A percentile compares a stretch with the other conserved stretches of the same genome.
Evolutionary conservation across 2,113 vertebrate genomes (phyloP).

Genomic region (Alectura lathami): DNA sequence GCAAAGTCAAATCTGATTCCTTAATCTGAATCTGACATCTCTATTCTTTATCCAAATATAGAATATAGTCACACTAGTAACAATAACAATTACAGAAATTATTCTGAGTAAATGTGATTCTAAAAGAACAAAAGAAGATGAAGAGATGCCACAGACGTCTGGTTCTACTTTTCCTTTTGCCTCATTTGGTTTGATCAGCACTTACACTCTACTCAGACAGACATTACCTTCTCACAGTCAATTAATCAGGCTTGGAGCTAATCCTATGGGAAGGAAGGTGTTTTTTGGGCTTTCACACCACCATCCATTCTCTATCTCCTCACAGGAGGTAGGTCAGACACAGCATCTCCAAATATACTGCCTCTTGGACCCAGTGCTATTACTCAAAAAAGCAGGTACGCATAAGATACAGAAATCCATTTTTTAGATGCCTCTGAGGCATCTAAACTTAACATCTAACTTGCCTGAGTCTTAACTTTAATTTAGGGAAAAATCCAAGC

Average conservation of each 20-base stretch:
- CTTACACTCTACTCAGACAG: constrained; percentile 18
- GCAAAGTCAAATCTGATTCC: neutral
- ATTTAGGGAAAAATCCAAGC: neutral
- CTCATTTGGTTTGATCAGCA: constrained; percentile 33
- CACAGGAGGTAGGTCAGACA: neutral
- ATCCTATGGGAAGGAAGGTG: neutral
- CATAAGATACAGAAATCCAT: neutral
- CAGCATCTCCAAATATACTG: neutral
- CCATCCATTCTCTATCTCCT: neutral
- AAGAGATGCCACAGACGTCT: constrained; percentile 1
- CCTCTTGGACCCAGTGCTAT: neutral
- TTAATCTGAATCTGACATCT: neutral
- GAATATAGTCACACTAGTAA: neutral
- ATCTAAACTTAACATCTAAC: no score
- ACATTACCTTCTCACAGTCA: constrained; percentile 43
- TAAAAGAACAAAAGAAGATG: neutral
- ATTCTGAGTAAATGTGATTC: neutral
- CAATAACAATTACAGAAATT: neutral
- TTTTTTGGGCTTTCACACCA: neutral
- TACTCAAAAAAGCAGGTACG: neutral
- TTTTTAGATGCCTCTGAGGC: neutral
- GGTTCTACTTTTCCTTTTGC: constrained; percentile 31
- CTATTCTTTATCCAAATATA: neutral
- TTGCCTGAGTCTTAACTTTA: neutral
- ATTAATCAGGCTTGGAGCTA: neutral